Base-by-base conservation (phyloP, 2,888 invertebrate genomes). In the Trachelus troglodyta region DNA sequence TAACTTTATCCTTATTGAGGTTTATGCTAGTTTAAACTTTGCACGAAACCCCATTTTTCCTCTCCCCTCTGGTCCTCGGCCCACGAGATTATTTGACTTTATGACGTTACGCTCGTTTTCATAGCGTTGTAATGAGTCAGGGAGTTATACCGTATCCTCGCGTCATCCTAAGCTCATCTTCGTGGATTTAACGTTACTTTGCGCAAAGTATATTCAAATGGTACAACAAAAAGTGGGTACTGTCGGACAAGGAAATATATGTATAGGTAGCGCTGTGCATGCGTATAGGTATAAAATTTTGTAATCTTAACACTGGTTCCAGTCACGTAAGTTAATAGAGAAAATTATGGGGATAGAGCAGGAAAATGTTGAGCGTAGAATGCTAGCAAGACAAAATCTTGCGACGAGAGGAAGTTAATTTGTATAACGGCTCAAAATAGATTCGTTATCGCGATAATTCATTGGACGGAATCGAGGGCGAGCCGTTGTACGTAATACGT, bases 1-100 rank as follows among this genome's bases (percentile, higher is more conserved):
- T 85, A 84, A 88, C 85, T 88, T 88, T 85, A 87, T 88, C 87
- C 87, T 87, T 87, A 88, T 88, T 85, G 87, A 87, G 83, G 86
- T 86, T 87, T 85, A 85, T 85, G 84, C 78, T 80, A 81, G 83
- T 85, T 83, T 83, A 85, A 78, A 69, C 73, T 76, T 78, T 73
- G 78, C 78, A 76, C 31, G 11, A 31, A 33, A 56, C 56, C 23
- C 23, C 23, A 56, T 56, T 56, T 23, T 56, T 23, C 56, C 23
- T 56, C 56, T 56, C 1, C 9, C 23, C 56, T 23, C 56, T 23
- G 23, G 6, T 9, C 56, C 56, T 56, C 37, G 12, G 37, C 12
- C 37, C 12, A 37, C 1, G 23, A 23, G 23, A 56, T 56, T 56
- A 56, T 56, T 23, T 71, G 12, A 71, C 71, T 71, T 71, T 76